Base-by-base conservation (phyloP, 2,888 invertebrate genomes). In the Dryococelus australis region DNA sequence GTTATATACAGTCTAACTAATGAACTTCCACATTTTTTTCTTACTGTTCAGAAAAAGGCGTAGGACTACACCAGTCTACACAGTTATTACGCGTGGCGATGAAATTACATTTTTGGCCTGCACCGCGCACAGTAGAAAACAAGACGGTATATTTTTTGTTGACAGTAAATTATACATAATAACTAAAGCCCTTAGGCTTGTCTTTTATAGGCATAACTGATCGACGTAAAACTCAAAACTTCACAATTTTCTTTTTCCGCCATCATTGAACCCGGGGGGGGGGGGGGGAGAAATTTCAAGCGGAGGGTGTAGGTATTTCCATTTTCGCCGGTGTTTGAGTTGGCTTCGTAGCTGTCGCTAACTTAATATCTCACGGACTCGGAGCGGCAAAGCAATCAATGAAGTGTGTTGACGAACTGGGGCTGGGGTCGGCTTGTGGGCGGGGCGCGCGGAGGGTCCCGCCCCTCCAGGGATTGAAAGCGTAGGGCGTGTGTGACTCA, bases 341-440 rank as follows among this genome's bases (percentile, higher is more conserved):
- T 65, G 65, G 65, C 65, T 65, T 65, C 24, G n/a, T 24, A 20
- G 65, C 65, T 65, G 65, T 65, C n/a, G 65, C 65, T 65, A 65
- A 65, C 65, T 65, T 65, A 65, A 65, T 65, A 65, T 65, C 65
- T 65, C 65, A 10, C 65, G 65, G 65, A 20, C 51, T n/a, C 6
- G 65, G 65, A 65, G 65, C 24, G 65, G 65, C 65, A 65, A 65
- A 65, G 65, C 65, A 65, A 65, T 65, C 65, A n/a, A 65, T 65
- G 65, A 24, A 65, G 65, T 65, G 65, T 65, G 65, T 65, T 65
- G 65, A 65, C 65, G 65, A 65, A 65, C 65, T 65, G n/a, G 65
- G 65, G 65, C 65, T 65, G n/a, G 65, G 65, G 65, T 65, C 65
- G 65, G 65, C 65, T 65, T 2, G 65, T 12, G 65, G n/a, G n/a